Base-by-base conservation (phyloP, 2,888 invertebrate genomes). In the Synanthedon andrenaeformis region DNA sequence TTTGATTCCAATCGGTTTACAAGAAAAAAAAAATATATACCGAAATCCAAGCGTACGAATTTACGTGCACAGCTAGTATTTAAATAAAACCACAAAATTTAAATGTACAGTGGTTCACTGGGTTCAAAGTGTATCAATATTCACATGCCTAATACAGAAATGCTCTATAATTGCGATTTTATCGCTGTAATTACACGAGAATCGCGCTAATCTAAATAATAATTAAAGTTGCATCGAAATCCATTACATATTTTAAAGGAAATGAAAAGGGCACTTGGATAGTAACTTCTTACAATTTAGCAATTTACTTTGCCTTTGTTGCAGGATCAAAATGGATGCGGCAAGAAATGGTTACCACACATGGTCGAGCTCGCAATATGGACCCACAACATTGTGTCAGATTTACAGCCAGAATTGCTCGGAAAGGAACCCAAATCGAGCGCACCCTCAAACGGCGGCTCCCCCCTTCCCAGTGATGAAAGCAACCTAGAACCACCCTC, bases 331-430 rank as follows among this genome's bases (percentile, higher is more conserved):
- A 88, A 89, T 67, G 87, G 89, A 61, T 86, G 89, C 57, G 90
- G 79, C 63, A 90, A 89, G 61, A 89, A 89, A 67, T 93, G 92
- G 92, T 91, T 91, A 11, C 91, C 93, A 42, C 93, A 92, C 82
- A 91, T 91, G 87, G 96, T 97, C 55, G 97, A 98, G 81, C 82
- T 97, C 70, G 95, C 97, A 50, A 80, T 98, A 67, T 98, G 97
- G 97, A 94, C 97, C 55, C 96, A 97, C 82, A 94, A 94, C 76
- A 92, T 96, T 55, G 92, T 96, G 60, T 92, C 93, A 58, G 96
- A 96, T 68, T 77, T 95, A 65, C 94, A 93, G 78, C 96, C 96
- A 42, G 93, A 95, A 69, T 82, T 97, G 59, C 89, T 97, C 61
- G 94, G 95, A 66, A 92, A 92, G 66, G 92, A 94, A 82, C 92